Evolutionary conservation across 2,888 invertebrate genomes (phyloP), one percentile per base, ranked within the genome.

Genomic region (Bibio marci): DNA sequence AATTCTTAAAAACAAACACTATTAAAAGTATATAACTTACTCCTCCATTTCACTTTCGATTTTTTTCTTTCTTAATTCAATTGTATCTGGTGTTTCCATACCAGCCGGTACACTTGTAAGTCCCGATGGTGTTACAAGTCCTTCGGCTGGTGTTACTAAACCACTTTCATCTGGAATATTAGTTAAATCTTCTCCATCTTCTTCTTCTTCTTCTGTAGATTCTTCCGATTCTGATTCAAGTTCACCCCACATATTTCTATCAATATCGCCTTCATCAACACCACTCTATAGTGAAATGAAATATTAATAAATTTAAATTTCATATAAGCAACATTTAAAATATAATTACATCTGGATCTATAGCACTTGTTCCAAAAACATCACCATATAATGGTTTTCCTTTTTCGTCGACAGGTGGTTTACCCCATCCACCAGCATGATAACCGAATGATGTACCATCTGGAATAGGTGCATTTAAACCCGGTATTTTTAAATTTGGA

Each of bases 371-470:
- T 5, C 97, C 97, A 56, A 98, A 99, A 3, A 98, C 98, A 62
- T 98, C 98, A 2, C 98, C 98, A 57, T 99, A 99, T 2, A 98
- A 65, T 1, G 98, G 98, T 58, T 92, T 85, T 28, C 98, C 98
- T 44, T 80, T 81, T 63, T 97, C 97, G 63, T 98, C 98, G 0
- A 98, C 98, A 0, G 98, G 98, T 11, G 98, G 98, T 59, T 98
- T 98, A 43, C 98, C 97, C 97, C 97, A 98, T 19, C 97, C 97
- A 30, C 94, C 98, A 1, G 97, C 95, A 65, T 98, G 97, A 62
- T 98, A 98, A 14, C 98, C 98, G 61, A 98, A 98, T 0, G 92
- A 85, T 55, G 95, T 97, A 2, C 81, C 80, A 44, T 95, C 97
- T 0, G 98, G 98, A 50, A 98, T 98, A 1, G 97, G 94, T 2